Percentiles rank a stretch among this genome's conserved stretches.
Evolutionary conservation across 1,140 invertebrate genomes (phyloP).

Genomic region (Drosophila littoralis): DNA sequence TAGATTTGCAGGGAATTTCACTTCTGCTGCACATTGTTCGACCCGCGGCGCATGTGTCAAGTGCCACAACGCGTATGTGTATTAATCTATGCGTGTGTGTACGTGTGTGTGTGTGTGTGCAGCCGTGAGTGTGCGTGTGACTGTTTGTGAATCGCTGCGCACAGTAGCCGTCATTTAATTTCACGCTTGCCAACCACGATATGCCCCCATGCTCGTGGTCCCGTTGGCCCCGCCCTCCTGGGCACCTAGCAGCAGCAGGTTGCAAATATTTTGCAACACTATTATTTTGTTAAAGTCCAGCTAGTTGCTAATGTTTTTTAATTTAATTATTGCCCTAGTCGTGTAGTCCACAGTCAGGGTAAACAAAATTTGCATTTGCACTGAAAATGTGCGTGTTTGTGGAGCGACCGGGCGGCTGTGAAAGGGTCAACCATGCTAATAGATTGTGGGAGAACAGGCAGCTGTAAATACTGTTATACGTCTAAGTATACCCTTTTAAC

Average conservation of each 20-base stretch:
- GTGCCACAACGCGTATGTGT: conserved; percentile 8
- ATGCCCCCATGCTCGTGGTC: not conserved
- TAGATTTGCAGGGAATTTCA: conserved; percentile 15
- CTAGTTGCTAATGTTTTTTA: conserved; percentile 66
- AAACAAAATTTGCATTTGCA: conserved; percentile 64
- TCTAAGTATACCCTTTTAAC: conserved; percentile 5
- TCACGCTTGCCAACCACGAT: conserved; percentile 50
- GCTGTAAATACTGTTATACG: conserved; percentile 26
- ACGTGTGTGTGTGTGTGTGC: conserved; percentile 6
- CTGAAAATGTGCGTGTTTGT: conserved; percentile 58
- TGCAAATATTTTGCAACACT: conserved; percentile 50
- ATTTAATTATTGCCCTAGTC: conserved; percentile 53
- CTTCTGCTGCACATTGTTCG: conserved; percentile 30
- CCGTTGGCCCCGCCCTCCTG: not conserved
- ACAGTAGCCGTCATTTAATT: conserved; percentile 59
- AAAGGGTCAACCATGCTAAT: conserved; percentile 33
- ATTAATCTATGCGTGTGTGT: not conserved
- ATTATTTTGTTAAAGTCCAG: conserved; percentile 60
- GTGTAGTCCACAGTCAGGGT: conserved; percentile 8
- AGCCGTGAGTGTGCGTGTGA: conserved; percentile 2
- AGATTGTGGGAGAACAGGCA: conserved; percentile 43
- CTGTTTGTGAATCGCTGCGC: conserved; percentile 25
- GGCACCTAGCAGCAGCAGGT: not conserved
- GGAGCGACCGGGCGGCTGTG: conserved; percentile 1
- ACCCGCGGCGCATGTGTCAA: conserved; percentile 30